Evolutionary conservation across 2,797 vertebrate species (phyloP), one percentile per base, ranked within the genome.

Genomic region (Heteromormyrus szaboi): DNA sequence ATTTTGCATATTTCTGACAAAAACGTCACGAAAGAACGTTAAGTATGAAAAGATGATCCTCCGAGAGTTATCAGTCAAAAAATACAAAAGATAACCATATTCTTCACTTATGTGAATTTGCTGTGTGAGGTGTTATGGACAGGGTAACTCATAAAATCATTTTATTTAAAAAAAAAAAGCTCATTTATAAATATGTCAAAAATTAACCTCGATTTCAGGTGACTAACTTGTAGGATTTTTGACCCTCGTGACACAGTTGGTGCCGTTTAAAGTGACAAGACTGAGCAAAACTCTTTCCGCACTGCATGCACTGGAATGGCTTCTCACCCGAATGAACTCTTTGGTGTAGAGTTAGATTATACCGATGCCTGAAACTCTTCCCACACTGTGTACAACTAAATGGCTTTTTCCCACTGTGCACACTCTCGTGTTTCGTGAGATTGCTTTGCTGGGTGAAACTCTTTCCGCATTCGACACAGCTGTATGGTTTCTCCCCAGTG

Each of bases 381-480:
- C 92, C 72, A 84, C 90, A 72, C 87, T 90, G 88, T 11, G 87
- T 41, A 83, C 89, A 90, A 89, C 92, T 68, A 91, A 93, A 91
- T 1, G 91, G 33, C 0, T 88, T 88, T 83, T 91, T 92, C 0
- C 88, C 91, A 0, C 88, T 89, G 89, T 96, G 95, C 41, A 94
- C 94, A 92, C 95, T 95, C 29, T 87, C 92, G 91, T 96, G 95
- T 84, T 94, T 95, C 86, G 95, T 95, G 0, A 96, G 90, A 92
- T 94, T 96, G 91, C 94, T 94, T 0, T 95, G 95, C 93, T 95
- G 95, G 37, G 94, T 95, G 92, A 96, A 96, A 0, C 91, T 89
- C 6, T 92, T 90, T 4, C 94, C 94, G 0, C 95, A 96, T 0
- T 93, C 84, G 50, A 95, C 93, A 0, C 95, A 96, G 53, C 90